phyloP scores from a whole-genome alignment of 2,797 vertebrate species.

The Pseudomugil tenellus region DNA sequence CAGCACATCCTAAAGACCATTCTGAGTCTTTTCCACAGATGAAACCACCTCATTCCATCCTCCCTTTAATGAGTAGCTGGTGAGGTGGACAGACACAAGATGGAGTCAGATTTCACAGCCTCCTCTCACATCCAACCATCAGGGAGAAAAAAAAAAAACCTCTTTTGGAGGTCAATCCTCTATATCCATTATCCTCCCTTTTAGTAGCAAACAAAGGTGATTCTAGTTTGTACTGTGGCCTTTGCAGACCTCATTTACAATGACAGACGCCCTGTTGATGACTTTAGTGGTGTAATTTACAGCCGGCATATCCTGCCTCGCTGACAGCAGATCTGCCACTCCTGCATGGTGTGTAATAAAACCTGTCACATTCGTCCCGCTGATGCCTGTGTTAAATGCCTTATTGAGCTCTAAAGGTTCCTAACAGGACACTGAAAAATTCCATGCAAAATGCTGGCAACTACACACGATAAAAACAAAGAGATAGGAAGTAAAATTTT shows the following conservation, averaged over 20 bases:
- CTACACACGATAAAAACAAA: no score
- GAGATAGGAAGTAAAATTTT: no score
- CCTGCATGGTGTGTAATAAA: slow-evolving; percentile 15
- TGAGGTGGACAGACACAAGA: slow-evolving; percentile 5
- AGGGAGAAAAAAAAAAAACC: slow-evolving; percentile 16
- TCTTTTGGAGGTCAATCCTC: slow-evolving; percentile 24
- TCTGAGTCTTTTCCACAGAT: neutral
- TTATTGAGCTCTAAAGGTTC: slow-evolving; percentile 12
- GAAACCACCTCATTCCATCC: slow-evolving; percentile 7
- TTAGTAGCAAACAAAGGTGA: slow-evolving; percentile 52
- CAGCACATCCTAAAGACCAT: neutral
- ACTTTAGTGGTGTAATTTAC: slow-evolving; percentile 51
- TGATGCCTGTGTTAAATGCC: slow-evolving; percentile 20
- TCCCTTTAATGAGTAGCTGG: slow-evolving; percentile 25
- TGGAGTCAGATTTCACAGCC: slow-evolving; percentile 26
- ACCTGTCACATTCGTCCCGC: slow-evolving; percentile 40
- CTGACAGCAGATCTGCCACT: slow-evolving; percentile 35
- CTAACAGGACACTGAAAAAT: slow-evolving; percentile 3
- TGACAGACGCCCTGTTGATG: slow-evolving; percentile 39
- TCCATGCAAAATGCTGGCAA: neutral
- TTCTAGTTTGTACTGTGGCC: slow-evolving; percentile 26
- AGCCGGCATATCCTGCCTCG: slow-evolving; percentile 21
- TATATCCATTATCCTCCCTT: slow-evolving; percentile 51
- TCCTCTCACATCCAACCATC: neutral
- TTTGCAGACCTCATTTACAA: slow-evolving; percentile 54